Evolutionary conservation across 2,797 vertebrate genomes (phyloP), one percentile per base, ranked within the genome.

Genomic region (Decapterus maruadsi): DNA sequence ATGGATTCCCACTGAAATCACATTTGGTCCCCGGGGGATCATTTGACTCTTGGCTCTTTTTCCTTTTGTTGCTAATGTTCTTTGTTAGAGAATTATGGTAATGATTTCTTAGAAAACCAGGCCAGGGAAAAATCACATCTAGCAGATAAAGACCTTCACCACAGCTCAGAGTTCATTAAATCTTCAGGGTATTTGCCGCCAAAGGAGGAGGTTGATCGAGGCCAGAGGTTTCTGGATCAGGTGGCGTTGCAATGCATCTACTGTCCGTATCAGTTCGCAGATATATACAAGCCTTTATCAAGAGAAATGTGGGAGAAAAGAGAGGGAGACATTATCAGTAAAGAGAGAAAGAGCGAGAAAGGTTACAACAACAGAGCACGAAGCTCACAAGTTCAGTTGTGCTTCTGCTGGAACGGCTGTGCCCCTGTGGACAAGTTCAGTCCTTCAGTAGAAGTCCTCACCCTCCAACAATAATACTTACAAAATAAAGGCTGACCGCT

Each of bases 391-490:
- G 91, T 94, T 94, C 92, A 90, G 83, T 90, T 92, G 91, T 92
- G 89, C 94, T 92, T 92, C 94, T 94, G 87, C 93, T 95, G 95
- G 95, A 95, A 93, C 92, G 65, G 81, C 70, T 9, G 4, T 77
- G 86, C 92, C 94, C 92, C 94, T 72, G 86, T 54, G 89, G 94
- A 93, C 92, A 87, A 89, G 91, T 93, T 94, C 90, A 94, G 92
- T 90, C 81, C 94, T 94, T 94, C 93, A 93, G 92, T 93, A 93
- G 92, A 95, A 91, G 76, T 79, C 83, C 70, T 83, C 45, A 16
- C 76, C 81, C 89, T 94, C 95, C 95, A 96, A 96, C 89, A 94
- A 94, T 95, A 96, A 96, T 92, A 95, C 93, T 93, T 90, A 92
- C 93, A 94, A 93, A 95, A 95, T 95, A 95, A 95, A 94, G 93